Evolutionary conservation across 2,113 vertebrate genomes (phyloP), one percentile per base, ranked within the genome.

Genomic region (Toxotes chatareus): DNA sequence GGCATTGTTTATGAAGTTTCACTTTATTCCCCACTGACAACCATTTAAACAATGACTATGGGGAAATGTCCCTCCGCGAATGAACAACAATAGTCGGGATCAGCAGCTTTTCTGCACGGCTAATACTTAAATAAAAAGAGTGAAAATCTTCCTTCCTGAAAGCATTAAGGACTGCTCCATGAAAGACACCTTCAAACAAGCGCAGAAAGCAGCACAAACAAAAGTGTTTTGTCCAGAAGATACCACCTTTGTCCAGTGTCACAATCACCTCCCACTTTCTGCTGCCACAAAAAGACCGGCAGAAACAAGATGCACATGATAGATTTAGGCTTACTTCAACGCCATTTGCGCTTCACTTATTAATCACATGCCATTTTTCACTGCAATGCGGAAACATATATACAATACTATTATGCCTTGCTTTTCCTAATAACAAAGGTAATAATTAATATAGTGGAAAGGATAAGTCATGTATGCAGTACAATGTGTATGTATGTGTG

Each of bases 11-110:
- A 96, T 95, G 83, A 96, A 96, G 95, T 96, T 97, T 96, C 95
- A 96, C 96, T 97, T 97, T 96, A 98, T 98, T 97, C 95, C 92
- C 78, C 95, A 94, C 94, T 97, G 97, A 99, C 97, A 99, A 96
- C 97, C 97, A 96, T 98, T 97, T 97, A 96, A 96, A 98, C 96
- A 97, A 98, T 96, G 96, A 96, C 96, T 96, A 96, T 96, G 96
- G 96, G 96, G 96, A 97, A 97, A 96, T 92, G 96, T 96, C 96
- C 94, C 95, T 96, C 95, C 92, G 89, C 95, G 94, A 96, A 96
- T 92, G 93, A 92, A 85, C 95, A 93, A 98, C 96, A 98, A 97
- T 96, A 92, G 95, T 87, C 83, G 68, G 94, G 95, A 97, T 97
- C 96, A 96, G 94, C 81, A 88, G 96, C 96, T 95, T 96, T 97